phyloP scores from a whole-genome alignment of 2,113 vertebrate genomes.

The Proterorhinus semilunaris region DNA sequence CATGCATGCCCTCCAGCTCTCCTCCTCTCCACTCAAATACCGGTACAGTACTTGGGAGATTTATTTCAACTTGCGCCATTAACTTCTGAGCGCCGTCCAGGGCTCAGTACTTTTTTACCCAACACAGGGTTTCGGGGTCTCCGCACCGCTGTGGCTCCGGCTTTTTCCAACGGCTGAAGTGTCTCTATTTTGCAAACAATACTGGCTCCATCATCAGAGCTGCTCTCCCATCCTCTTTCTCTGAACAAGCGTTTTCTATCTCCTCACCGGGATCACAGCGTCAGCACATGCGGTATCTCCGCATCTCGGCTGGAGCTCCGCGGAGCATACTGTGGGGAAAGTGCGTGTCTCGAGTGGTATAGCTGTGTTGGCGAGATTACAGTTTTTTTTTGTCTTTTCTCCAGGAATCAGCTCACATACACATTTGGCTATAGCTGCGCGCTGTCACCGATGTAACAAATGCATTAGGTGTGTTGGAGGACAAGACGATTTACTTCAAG shows the following conservation, averaged over 20 bases:
- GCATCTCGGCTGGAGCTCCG: constrained; percentile 43
- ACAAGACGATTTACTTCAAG: constrained; percentile 1
- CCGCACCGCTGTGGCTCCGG: constrained; percentile 49
- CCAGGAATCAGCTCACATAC: background rate
- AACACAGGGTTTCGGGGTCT: constrained; percentile 53
- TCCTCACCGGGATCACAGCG: constrained; percentile 45
- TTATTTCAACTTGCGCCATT: constrained; percentile 3
- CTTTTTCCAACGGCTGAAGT: constrained; percentile 37
- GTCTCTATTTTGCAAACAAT: constrained; percentile 46
- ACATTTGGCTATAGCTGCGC: background rate
- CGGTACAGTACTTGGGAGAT: background rate
- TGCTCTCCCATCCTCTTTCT: constrained; percentile 51
- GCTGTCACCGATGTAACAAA: background rate
- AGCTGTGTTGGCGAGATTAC: constrained; percentile 4
- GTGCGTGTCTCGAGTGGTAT: constrained; percentile 1
- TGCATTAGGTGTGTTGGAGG: constrained; percentile 1
- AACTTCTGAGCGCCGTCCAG: constrained; percentile 54
- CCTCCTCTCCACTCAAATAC: constrained; percentile 29
- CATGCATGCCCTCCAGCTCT: constrained; percentile 17
- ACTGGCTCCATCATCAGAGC: constrained; percentile 56
- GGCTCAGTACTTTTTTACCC: constrained; percentile 61
- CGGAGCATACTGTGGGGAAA: constrained; percentile 21
- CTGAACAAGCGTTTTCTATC: constrained; percentile 61
- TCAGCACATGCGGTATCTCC: constrained; percentile 57
- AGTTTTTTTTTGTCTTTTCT: background rate